Evolutionary conservation across 2,113 vertebrate species (phyloP), one percentile per base, ranked within the genome.

Genomic region (Numida meleagris): DNA sequence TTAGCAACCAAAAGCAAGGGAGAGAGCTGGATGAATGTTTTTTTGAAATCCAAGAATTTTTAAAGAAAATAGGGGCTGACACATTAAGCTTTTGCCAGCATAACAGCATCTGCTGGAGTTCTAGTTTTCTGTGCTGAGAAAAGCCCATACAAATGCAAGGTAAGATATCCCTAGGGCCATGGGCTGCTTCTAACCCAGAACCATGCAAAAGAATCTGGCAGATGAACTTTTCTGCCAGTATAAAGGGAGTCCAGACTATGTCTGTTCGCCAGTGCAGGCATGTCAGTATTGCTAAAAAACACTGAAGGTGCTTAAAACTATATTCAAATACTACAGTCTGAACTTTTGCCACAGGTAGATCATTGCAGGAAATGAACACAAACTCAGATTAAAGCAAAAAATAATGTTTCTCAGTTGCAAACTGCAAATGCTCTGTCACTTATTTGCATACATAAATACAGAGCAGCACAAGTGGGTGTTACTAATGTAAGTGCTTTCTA

Each of bases 1-100:
- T 97, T 97, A 97, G 84, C 86, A 95, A 65, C 58, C 89, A 80
- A 88, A 93, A 92, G 73, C 76, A 67, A 95, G 78, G 38, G 48
- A 89, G 86, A 77, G 70, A 89, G 27, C 34, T 76, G 34, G 66
- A 76, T 7, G 36, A 51, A 45, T 40, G 19, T 1, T 63, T 71
- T 71, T 95, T 62, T 95, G 45, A 88, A 90, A 93, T 74, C 76
- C 79, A 88, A 81, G 34, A 71, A 89, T 82, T 88, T 90, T 78
- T 43, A 61, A 67, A 82, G 85, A 94, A 95, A 95, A 88, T 74
- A 85, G 42, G 71, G 25, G 25, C 34, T 81, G 65, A 83, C 68
- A 66, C 40, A 13, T 17, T 11, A 63, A 92, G 81, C 33, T 89
- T 92, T 89, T 84, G 51, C 65, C 68, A 78, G 34, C 16, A 10